These are phyloP conservation scores for Coelogynopora nodosa DNA, from an alignment of 2,888 invertebrate species.

Conservation along the genomic window DNA sequence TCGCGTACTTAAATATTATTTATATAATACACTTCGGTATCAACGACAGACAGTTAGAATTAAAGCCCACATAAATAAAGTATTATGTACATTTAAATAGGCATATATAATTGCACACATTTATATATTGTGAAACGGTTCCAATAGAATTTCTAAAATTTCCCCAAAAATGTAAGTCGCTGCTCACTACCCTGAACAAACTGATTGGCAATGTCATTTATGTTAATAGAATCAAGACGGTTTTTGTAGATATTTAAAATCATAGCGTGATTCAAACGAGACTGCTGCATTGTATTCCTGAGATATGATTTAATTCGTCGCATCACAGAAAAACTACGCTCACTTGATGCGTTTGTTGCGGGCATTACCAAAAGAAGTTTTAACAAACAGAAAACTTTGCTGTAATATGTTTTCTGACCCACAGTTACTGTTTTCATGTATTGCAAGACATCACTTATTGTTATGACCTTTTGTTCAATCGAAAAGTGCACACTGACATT, in stretches of 20 bases:
- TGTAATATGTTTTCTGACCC: constrained; percentile 22
- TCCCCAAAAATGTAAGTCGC: background rate
- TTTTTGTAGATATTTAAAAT: background rate
- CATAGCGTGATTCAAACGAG: constrained; percentile 14
- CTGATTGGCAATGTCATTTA: constrained; percentile 15
- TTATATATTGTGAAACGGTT: no score
- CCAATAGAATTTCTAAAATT: background rate
- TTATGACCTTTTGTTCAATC: constrained; percentile 18
- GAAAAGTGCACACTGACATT: constrained; percentile 14
- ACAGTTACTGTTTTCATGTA: constrained; percentile 2
- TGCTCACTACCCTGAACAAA: constrained; percentile 28
- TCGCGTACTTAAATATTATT: no score
- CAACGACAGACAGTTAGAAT: no score
- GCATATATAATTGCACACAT: no score
- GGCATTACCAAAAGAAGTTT: constrained; percentile 17
- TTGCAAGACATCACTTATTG: constrained; percentile 16
- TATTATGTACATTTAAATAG: no score
- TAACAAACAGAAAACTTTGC: constrained; percentile 10
- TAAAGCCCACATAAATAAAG: no score
- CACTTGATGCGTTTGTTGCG: background rate
- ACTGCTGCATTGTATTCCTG: constrained; percentile 19
- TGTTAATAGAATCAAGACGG: constrained; percentile 11
- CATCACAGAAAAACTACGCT: background rate
- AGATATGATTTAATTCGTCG: constrained; percentile 11
- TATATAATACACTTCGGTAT: no score